Evolutionary conservation across 2,888 invertebrate species (phyloP), one percentile per base, ranked within the genome.

Genomic region (Clistopyga incitator): DNA sequence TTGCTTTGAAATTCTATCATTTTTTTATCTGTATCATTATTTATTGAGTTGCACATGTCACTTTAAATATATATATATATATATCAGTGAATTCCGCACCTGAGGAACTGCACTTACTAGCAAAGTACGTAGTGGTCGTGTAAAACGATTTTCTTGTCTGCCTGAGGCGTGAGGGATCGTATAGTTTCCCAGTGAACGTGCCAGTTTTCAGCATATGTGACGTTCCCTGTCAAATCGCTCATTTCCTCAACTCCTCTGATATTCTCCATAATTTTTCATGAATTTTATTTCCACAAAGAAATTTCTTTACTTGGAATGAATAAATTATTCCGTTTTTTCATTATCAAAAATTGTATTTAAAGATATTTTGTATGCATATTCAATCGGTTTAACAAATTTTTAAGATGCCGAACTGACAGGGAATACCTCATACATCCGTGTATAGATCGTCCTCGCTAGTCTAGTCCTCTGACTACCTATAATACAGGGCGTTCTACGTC

Each of bases 121-220:
- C 18, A 0, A n/a, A 47, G 18, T 64, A 47, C 25, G 47, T 20
- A n/a, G 59, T 29, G 42, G 42, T 42, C 42, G 56, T 56, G 56
- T 56, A 45, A 61, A 61, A 72, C 72, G 59, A 72, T 72, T 61
- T 61, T 72, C 47, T 34, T 42, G 47, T 45, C 56, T 42, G 56
- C 18, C 45, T 15, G 8, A 54, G 25, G 25, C 45, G 42, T 72
- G 23, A 72, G 45, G 50, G 38, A 75, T 64, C 38, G 34, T 50
- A 34, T 23, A n/a, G 23, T 50, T 64, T 38, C 64, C 38, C 15
- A 50, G 34, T 64, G 47, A 64, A 61, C 52, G 61, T 52, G 25
- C 34, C 18, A 25, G 50, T 25, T 56, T 25, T 56, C n/a, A n/a
- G 13, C 47, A 13, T 34, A 29, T 52, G 1, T 2, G 38, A 10